A percentile compares a stretch with the other conserved stretches of the same genome.
Conservation (phyloP, 2,888 invertebrate genomes). For the Megastigmus dorsalis region DNA sequence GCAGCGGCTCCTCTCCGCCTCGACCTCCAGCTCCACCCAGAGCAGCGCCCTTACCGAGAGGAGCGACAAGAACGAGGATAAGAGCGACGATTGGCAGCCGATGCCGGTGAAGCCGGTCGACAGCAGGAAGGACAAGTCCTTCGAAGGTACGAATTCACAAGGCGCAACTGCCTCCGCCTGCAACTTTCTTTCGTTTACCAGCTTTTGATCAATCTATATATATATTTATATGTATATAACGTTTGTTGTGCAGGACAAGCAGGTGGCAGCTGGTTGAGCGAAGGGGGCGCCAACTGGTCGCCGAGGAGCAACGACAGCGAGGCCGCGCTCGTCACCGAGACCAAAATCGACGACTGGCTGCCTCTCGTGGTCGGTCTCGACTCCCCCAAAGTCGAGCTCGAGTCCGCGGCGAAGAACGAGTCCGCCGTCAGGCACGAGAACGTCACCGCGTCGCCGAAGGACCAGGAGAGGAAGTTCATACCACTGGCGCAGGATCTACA, state of each 20-base stretch:
- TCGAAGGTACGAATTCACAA: constrained; percentile 35
- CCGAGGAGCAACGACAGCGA: constrained; percentile 56
- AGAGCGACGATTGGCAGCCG: constrained; percentile 61
- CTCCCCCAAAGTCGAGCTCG: background rate
- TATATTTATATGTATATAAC: background rate
- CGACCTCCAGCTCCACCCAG: too few species aligned
- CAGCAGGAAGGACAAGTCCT: constrained; percentile 34
- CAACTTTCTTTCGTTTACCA: too few species aligned
- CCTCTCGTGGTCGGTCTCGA: constrained; percentile 55
- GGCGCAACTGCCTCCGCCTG: too few species aligned
- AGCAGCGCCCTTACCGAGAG: background rate
- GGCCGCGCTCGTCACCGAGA: constrained; percentile 53
- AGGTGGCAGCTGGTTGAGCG: constrained; percentile 68
- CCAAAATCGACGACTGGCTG: constrained; percentile 67
- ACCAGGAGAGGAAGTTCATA: constrained; percentile 64
- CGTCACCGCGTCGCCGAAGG: too few species aligned
- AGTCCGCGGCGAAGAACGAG: background rate
- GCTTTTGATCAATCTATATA: too few species aligned
- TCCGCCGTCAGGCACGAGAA: background rate
- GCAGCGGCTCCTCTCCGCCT: too few species aligned
- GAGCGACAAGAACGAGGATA: background rate
- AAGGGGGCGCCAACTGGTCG: constrained; percentile 59
- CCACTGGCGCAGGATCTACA: constrained; percentile 63
- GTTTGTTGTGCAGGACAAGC: too few species aligned
- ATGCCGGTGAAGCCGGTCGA: constrained; percentile 42